These are phyloP conservation scores for Myathropa florea DNA, from an alignment of 2,888 invertebrate species.

Conservation along the genomic window DNA sequence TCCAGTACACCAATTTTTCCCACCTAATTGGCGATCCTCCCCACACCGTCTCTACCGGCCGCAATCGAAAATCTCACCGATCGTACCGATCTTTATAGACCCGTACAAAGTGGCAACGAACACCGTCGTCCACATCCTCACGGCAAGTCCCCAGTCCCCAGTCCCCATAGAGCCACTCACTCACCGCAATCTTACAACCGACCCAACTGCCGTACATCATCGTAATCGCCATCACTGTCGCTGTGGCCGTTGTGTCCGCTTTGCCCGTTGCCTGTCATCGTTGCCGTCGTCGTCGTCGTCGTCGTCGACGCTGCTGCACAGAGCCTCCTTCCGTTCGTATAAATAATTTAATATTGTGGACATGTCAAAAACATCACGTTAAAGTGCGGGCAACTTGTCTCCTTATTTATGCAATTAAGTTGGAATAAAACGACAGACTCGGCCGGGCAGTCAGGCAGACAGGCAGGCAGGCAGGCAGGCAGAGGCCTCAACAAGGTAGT, in stretches of 20 bases:
- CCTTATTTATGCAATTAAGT: conserved; percentile 74
- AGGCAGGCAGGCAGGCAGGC: conserved; percentile 10
- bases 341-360: conserved; percentile 73
- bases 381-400: conserved; percentile 75
- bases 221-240: conserved; percentile 65
- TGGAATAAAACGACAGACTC: conserved; percentile 51
- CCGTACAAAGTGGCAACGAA: background rate
- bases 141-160: conserved; percentile 41
- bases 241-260: conserved; percentile 43
- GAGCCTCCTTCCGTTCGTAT: conserved; percentile 48
- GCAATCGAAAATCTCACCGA: background rate
- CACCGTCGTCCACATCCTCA: background rate
- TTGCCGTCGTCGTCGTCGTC: conserved; percentile 14
- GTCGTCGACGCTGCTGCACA: background rate
- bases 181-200: background rate
- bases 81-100: background rate
- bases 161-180: conserved; percentile 29
- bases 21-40: conserved; percentile 44
- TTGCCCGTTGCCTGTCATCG: conserved; percentile 52
- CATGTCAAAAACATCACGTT: conserved; percentile 74
- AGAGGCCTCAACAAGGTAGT: conserved; percentile 60
- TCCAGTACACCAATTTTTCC: conserved; percentile 32
- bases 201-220: conserved; percentile 38
- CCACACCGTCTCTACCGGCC: background rate
- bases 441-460: background rate